Conservation (phyloP, 2,888 invertebrate genomes). For the Steinernema scapterisci region DNA sequence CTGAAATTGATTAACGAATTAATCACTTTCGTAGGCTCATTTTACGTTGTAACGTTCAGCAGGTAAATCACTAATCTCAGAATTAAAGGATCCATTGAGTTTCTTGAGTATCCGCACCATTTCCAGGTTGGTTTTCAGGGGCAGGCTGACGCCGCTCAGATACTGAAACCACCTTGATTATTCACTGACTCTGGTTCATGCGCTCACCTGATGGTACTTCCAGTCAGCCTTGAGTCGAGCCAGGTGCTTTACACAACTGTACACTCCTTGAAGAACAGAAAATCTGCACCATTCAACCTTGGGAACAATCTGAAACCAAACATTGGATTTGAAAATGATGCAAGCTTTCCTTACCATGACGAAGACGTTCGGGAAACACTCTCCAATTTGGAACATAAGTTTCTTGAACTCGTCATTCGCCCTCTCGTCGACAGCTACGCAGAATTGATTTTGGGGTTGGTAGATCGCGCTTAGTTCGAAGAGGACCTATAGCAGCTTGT, state of each 20-base stretch:
- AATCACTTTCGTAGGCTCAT: not conserved
- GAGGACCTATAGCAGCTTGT: too few relatives aligned
- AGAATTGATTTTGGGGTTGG: conserved; percentile 61
- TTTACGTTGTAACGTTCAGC: not conserved
- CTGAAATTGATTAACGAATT: too few relatives aligned
- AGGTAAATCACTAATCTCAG: conserved; percentile 34
- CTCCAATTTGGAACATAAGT: conserved; percentile 41
- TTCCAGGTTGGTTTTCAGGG: conserved; percentile 50
- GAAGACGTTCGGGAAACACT: conserved; percentile 55
- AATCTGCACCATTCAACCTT: conserved; percentile 39
- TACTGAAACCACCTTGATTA: conserved; percentile 39
- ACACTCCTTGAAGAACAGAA: conserved; percentile 33
- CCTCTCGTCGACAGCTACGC: conserved; percentile 54
- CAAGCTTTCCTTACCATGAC: conserved; percentile 58
- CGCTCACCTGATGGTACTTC: conserved; percentile 40
- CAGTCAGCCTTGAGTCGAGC: conserved; percentile 37
- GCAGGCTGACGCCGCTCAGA: conserved; percentile 44
- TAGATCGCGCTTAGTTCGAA: conserved; percentile 55
- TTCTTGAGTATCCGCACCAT: conserved; percentile 52
- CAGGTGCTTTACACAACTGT: conserved; percentile 34
- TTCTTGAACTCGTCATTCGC: conserved; percentile 44
- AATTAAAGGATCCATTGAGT: conserved; percentile 45
- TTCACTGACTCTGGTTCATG: too few relatives aligned
- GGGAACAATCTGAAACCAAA: conserved; percentile 32
- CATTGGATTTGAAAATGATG: too few relatives aligned